Evolutionary conservation across 2,797 vertebrate species (phyloP), one percentile per base, ranked within the genome.

Genomic region (Heteromormyrus szaboi): DNA sequence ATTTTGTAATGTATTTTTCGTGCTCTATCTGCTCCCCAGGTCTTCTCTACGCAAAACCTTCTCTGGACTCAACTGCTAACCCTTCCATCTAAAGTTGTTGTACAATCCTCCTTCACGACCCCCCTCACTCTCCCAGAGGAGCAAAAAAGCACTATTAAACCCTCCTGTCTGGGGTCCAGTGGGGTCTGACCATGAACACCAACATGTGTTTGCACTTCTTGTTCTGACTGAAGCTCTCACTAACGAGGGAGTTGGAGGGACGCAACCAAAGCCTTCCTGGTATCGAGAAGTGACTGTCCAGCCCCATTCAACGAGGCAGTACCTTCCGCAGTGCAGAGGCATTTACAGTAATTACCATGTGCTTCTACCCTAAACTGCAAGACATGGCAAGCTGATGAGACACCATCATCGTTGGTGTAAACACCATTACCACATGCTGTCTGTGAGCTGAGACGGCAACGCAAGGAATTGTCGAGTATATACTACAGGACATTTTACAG

Each of bases 291-390:
- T 76, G 50, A 25, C 62, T 81, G 76, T 81, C 54, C 44, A 6
- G 83, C 72, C 54, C 76, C 29, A 37, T 72, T 72, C 65, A 79
- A 2, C n/a, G 37, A 79, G 37, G 37, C 6, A n/a, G 19, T 19
- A 86, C 51, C 44, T 79, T 65, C 3, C 2, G 3, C 85, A 14
- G 59, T 37, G 56, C 11, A 9, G 3, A 25, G 33, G 85, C 53
- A 54, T 89, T 56, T 81, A 87, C 85, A 59, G 59, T 76, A 89
- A 89, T 72, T 76, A 68, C 84, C 65, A 79, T 79, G 85, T 59
- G 85, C n/a, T 87, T 89, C 65, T 79, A 17, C 48, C 4, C 41
- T 51, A 79, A 56, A 48, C 37, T 33, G 25, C 48, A 59, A 12
- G 62, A 41, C 54, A 62, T 5, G 44, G 51, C 17, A 72, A 29